Conservation (phyloP, 2,888 invertebrate genomes). For the Boloria euphrosyne region DNA sequence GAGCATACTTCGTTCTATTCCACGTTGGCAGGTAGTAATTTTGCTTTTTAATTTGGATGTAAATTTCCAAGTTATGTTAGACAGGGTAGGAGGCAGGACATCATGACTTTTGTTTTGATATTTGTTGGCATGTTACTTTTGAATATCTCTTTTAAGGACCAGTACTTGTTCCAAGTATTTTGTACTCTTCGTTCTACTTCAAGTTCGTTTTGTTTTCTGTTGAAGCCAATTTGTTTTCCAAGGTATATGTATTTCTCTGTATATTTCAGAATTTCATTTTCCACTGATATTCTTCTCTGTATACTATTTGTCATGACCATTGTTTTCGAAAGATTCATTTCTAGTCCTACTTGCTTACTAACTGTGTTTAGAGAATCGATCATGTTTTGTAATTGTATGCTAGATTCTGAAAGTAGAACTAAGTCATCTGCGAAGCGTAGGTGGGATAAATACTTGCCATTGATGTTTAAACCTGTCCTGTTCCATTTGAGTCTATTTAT, state of each 20-base stretch:
- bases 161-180: slow-evolving; percentile 41
- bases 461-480: slow-evolving; percentile 24
- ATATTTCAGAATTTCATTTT: slow-evolving; percentile 15
- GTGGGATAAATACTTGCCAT: slow-evolving; percentile 27
- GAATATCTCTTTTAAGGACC: slow-evolving; percentile 38
- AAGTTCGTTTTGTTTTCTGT: slow-evolving; percentile 6
- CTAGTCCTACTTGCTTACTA: slow-evolving; percentile 31
- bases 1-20: too few relatives aligned
- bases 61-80: slow-evolving; percentile 38
- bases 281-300: slow-evolving; percentile 27
- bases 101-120: slow-evolving; percentile 39
- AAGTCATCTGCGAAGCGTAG: slow-evolving; percentile 25
- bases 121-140: slow-evolving; percentile 37
- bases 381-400: slow-evolving; percentile 32
- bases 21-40: slow-evolving; percentile 23
- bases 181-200: slow-evolving; percentile 39
- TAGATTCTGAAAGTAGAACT: slow-evolving; percentile 33
- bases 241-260: slow-evolving; percentile 31
- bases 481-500: slow-evolving; percentile 34
- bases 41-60: slow-evolving; percentile 25
- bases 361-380: slow-evolving; percentile 28
- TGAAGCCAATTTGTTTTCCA: slow-evolving; percentile 37
- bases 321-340: slow-evolving; percentile 36
- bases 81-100: slow-evolving; percentile 35
- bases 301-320: slow-evolving; percentile 36